Percentiles rank a stretch among this genome's conserved stretches.
Conservation (phyloP, 2,888 invertebrate genomes). For the Pandemis corylana region DNA sequence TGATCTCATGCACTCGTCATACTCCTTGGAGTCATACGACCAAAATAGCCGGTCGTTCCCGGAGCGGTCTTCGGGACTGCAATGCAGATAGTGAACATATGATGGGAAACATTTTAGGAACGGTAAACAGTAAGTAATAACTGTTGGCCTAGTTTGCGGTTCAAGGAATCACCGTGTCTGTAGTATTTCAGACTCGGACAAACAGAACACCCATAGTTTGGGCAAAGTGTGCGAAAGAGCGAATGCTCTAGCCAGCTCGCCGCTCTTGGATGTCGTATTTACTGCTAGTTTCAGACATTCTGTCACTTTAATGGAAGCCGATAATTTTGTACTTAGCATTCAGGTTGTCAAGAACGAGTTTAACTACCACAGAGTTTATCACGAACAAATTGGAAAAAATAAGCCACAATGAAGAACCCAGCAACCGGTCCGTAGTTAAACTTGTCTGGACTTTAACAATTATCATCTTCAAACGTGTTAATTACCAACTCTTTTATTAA, state of each 20-base stretch:
- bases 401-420: conserved; percentile 8
- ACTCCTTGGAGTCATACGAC: conserved; percentile 69
- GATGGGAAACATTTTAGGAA: conserved; percentile 30
- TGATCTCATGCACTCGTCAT: conserved; percentile 79
- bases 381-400: conserved; percentile 11
- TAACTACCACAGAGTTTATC: neutral
- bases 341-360: conserved; percentile 1
- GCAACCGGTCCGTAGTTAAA: conserved; percentile 23
- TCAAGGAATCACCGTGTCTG: neutral
- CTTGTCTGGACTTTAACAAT: conserved; percentile 29
- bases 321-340: neutral
- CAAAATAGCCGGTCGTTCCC: conserved; percentile 63
- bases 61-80: conserved; percentile 49
- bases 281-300: neutral
- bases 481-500: conserved; percentile 30
- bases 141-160: conserved; percentile 24
- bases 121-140: conserved; percentile 35
- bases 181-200: neutral
- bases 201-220: neutral
- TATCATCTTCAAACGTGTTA: conserved; percentile 31
- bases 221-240: neutral
- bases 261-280: neutral
- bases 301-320: neutral
- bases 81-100: conserved; percentile 50
- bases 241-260: neutral